Percentiles rank a stretch among this genome's conserved stretches.
Evolutionary conservation across 23 tunicate species (phyloP).

Genomic region (Trididemnum clinides): DNA sequence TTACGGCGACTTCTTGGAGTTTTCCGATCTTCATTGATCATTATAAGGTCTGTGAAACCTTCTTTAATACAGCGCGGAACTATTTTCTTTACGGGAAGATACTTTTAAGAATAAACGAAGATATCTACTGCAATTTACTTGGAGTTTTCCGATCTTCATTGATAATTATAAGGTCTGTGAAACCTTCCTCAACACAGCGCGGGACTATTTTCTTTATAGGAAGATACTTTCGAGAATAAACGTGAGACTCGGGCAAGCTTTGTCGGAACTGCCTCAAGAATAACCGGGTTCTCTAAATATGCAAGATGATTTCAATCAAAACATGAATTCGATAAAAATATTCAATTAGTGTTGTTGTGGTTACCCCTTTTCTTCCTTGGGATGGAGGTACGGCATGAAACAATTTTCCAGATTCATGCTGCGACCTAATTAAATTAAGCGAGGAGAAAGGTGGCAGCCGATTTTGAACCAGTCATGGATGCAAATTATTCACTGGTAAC

Average conservation of each 20-base stretch:
- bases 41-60: constrained; percentile 88
- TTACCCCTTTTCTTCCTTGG: too few species aligned
- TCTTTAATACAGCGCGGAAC: constrained; percentile 80
- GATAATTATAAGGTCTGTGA: constrained; percentile 88
- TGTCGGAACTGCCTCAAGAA: constrained; percentile 51
- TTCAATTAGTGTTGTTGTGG: too few species aligned
- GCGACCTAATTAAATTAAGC: too few species aligned
- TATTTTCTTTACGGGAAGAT: constrained; percentile 80
- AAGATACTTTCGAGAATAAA: constrained; percentile 62
- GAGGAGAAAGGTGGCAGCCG: too few species aligned
- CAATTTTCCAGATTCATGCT: too few species aligned
- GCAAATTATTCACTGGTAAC: too few species aligned
- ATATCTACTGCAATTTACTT: too few species aligned
- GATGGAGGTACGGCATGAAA: too few species aligned
- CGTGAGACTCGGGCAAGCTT: constrained; percentile 58
- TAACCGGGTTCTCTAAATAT: constrained; percentile 22
- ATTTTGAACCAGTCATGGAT: too few species aligned
- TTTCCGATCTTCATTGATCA: constrained; percentile 96
- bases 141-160: constrained; percentile 95
- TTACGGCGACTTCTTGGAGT: too few species aligned
- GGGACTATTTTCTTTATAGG: constrained; percentile 88
- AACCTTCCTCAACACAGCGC: constrained; percentile 80
- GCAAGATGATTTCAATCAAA: too few species aligned
- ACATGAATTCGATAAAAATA: neutral
- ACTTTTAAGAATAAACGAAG: constrained; percentile 49